phyloP scores from a whole-genome alignment of 2,797 vertebrate genomes.

The Uromys caudimaculatus region DNA sequence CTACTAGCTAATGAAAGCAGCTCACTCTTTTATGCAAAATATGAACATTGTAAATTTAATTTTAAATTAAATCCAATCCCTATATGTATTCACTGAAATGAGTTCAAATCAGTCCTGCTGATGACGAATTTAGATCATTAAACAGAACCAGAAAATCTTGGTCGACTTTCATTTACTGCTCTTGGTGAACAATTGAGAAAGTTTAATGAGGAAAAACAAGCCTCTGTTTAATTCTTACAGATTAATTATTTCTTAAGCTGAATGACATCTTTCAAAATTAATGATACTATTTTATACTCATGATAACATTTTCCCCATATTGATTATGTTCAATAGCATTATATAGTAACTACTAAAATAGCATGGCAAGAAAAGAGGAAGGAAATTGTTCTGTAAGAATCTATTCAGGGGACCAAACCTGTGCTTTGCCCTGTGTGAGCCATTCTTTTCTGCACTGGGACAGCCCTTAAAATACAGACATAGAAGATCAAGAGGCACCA shows the following conservation, averaged over 20 bases:
- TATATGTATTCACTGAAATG: constrained; percentile 42
- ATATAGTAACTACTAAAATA: constrained; percentile 48
- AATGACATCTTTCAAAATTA: constrained; percentile 24
- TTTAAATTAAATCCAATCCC: constrained; percentile 38
- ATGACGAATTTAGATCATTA: constrained; percentile 59
- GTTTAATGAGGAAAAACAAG: constrained; percentile 34
- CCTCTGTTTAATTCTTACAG: neutral
- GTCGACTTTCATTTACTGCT: constrained; percentile 2
- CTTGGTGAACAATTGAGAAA: constrained; percentile 47
- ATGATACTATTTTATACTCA: neutral
- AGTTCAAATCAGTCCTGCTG: constrained; percentile 1
- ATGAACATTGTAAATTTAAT: constrained; percentile 46
- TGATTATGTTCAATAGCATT: constrained; percentile 3
- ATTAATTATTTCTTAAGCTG: constrained; percentile 1
- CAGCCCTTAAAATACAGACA: constrained; percentile 65
- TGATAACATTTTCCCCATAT: constrained; percentile 36
- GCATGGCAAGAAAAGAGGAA: neutral
- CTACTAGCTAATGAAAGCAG: constrained; percentile 4
- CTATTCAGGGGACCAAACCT: constrained; percentile 21
- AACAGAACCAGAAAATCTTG: neutral
- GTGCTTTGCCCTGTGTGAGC: constrained; percentile 26
- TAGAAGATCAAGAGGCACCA: constrained; percentile 66
- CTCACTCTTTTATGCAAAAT: neutral
- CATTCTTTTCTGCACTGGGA: constrained; percentile 52
- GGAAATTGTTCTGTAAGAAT: constrained; percentile 35